These are phyloP conservation scores for Agrochola macilenta DNA, from an alignment of 2,888 invertebrate genomes.

Conservation along the genomic window DNA sequence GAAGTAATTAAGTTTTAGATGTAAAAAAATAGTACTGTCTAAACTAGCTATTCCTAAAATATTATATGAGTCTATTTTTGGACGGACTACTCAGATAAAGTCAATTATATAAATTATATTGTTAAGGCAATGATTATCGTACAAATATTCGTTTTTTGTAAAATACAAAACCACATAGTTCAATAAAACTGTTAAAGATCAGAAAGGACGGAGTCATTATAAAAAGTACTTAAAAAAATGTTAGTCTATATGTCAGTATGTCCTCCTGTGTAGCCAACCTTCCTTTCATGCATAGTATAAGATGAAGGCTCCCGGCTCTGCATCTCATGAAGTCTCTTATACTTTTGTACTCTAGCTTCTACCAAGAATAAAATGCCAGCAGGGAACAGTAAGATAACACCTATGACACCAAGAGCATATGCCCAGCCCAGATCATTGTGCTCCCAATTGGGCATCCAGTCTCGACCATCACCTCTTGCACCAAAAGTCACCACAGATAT, in stretches of 20 bases:
- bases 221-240: not conserved
- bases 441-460: constrained; percentile 99
- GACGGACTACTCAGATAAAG: constrained; percentile 41
- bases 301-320: constrained; percentile 92
- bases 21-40: constrained; percentile 20
- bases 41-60: constrained; percentile 30
- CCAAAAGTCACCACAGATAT: constrained; percentile 97
- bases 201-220: constrained; percentile 56
- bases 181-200: constrained; percentile 15
- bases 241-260: constrained; percentile 93
- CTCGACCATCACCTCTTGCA: constrained; percentile 96
- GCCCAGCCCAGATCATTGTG: constrained; percentile 99
- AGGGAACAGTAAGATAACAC: constrained; percentile 93
- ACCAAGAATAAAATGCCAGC: constrained; percentile 95
- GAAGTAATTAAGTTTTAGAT: not conserved
- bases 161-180: constrained; percentile 6
- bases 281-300: constrained; percentile 92
- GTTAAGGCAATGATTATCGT: not conserved
- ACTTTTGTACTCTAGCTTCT: constrained; percentile 95
- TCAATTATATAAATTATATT: not conserved
- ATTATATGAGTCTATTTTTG: constrained; percentile 32
- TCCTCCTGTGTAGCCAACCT: constrained; percentile 88
- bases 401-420: constrained; percentile 96
- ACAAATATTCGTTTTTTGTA: constrained; percentile 24
- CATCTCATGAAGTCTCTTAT: constrained; percentile 93